Conservation (phyloP, 2,113 vertebrate genomes). For the Menidia beryllina region DNA sequence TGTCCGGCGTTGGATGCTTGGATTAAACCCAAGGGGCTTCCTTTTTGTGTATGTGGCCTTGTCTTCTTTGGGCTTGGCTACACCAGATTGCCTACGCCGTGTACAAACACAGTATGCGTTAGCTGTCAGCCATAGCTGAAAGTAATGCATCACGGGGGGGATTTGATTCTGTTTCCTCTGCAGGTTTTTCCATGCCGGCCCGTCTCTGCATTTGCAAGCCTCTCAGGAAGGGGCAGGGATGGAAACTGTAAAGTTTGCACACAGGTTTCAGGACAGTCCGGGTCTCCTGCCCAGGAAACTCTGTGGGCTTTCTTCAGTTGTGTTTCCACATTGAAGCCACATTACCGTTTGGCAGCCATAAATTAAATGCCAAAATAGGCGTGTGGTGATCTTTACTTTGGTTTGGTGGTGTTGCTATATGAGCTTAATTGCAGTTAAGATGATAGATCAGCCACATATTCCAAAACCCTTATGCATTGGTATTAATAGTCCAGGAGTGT, state of each 20-base stretch:
- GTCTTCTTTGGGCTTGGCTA: constrained; percentile 3
- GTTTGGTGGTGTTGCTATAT: constrained; percentile 51
- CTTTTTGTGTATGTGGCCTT: constrained; percentile 26
- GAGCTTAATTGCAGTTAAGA: constrained; percentile 52
- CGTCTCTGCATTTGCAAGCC: constrained; percentile 32
- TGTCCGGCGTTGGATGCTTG: constrained; percentile 43
- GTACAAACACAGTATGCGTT: constrained; percentile 3
- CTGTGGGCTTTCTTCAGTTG: constrained; percentile 25
- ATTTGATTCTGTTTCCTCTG: constrained; percentile 42
- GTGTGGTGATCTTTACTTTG: constrained; percentile 39
- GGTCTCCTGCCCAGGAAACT: not conserved
- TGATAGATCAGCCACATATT: constrained; percentile 12
- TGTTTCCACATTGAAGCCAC: constrained; percentile 7
- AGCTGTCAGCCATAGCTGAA: constrained; percentile 24
- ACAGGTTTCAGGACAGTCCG: constrained; percentile 36
- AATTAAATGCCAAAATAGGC: constrained; percentile 36
- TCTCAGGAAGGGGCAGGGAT: constrained; percentile 49
- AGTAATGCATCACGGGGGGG: constrained; percentile 33
- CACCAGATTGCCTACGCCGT: not conserved
- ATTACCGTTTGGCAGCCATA: constrained; percentile 52
- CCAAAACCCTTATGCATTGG: constrained; percentile 27
- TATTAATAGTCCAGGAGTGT: constrained; percentile 29
- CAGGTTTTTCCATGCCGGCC: constrained; percentile 21
- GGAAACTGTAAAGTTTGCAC: constrained; percentile 53
- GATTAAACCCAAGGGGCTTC: constrained; percentile 45